phyloP scores from a whole-genome alignment of 2,113 vertebrate genomes.

The Pelobates fuscus region DNA sequence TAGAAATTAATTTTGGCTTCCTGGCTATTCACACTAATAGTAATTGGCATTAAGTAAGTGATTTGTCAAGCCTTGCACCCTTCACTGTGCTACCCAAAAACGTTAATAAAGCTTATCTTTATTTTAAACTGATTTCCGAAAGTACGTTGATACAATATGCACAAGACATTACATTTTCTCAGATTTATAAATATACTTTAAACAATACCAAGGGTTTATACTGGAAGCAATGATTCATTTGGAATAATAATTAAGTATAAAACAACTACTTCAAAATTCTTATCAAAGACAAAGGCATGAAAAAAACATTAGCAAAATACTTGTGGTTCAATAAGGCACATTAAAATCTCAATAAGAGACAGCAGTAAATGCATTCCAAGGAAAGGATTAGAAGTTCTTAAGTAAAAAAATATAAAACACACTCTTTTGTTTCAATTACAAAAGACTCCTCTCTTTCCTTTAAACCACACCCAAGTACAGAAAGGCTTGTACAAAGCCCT shows the following conservation, averaged over 20 bases:
- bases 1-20: no score
- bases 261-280: neutral
- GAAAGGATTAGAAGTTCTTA: constrained; percentile 45
- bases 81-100: no score
- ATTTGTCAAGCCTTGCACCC: no score
- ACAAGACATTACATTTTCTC: no score
- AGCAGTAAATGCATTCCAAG: constrained; percentile 26
- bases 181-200: no score
- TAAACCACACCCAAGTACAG: constrained; percentile 35
- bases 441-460: constrained; percentile 34
- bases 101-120: no score
- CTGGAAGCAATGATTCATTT: no score
- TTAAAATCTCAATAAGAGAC: constrained; percentile 14
- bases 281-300: constrained; percentile 34
- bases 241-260: neutral
- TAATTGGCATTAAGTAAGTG: no score
- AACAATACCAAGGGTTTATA: no score
- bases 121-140: no score
- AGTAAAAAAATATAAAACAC: constrained; percentile 34
- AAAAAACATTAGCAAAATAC: constrained; percentile 24
- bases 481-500: constrained; percentile 20
- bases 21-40: no score
- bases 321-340: constrained; percentile 22
- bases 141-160: no score
- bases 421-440: constrained; percentile 33